These are phyloP conservation scores for Potorous gilbertii DNA, from an alignment of 2,797 vertebrate genomes.

Conservation along the genomic window DNA sequence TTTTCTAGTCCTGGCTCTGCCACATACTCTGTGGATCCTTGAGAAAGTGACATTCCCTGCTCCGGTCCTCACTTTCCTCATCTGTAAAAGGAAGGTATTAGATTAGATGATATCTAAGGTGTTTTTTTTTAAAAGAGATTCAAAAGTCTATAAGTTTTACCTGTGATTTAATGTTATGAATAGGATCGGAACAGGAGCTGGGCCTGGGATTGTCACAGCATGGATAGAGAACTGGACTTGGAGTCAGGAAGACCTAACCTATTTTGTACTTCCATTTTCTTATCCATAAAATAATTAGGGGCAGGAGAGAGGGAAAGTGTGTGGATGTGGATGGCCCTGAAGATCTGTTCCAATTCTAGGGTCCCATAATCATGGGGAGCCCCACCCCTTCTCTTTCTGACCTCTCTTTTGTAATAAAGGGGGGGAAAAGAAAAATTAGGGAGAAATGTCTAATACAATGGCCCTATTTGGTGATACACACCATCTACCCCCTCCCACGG, in stretches of 20 bases:
- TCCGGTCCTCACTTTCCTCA: neutral
- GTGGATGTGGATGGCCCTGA: neutral
- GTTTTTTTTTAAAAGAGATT: neutral
- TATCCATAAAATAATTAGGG: neutral
- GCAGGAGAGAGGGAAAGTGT: neutral
- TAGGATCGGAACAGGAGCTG: neutral
- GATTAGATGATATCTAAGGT: neutral
- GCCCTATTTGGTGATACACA: neutral
- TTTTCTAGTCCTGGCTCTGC: neutral
- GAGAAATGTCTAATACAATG: neutral
- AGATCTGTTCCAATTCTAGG: neutral
- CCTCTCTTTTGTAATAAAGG: neutral
- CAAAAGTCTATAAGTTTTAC: neutral
- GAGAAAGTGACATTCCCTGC: neutral
- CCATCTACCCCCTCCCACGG: neutral
- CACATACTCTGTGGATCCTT: neutral
- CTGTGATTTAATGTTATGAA: neutral
- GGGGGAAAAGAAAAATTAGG: neutral
- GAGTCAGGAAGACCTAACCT: neutral
- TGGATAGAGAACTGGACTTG: neutral
- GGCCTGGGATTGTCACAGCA: neutral
- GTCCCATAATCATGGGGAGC: neutral
- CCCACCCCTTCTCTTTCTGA: neutral
- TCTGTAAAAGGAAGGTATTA: neutral
- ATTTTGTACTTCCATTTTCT: neutral